Conservation (phyloP, 2,113 vertebrate genomes). For the cattle (Bos taurus) region ARS-UCD2.0 NC_037335.1:54947501-54948000, state of each 20-base stretch:
- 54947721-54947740: neutral
- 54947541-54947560: neutral
- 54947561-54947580: neutral
- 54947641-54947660: neutral
- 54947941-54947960: neutral
- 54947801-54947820: neutral
- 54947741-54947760: neutral
- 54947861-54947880: neutral
- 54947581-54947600: neutral
- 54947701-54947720: neutral
- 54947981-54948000: neutral
- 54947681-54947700: neutral
- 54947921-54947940: neutral
- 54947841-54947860: neutral
- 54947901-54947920: neutral
- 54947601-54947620: neutral
- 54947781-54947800: neutral
- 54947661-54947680: neutral
- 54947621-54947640: neutral
- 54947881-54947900: neutral
- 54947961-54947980: neutral
- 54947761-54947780: neutral
- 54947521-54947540: neutral
- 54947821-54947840: neutral
- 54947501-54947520: neutral